Percentiles rank a stretch among this genome's conserved stretches.
Conservation (phyloP, 2,113 vertebrate genomes). For the Aegotheles bennettii region DNA sequence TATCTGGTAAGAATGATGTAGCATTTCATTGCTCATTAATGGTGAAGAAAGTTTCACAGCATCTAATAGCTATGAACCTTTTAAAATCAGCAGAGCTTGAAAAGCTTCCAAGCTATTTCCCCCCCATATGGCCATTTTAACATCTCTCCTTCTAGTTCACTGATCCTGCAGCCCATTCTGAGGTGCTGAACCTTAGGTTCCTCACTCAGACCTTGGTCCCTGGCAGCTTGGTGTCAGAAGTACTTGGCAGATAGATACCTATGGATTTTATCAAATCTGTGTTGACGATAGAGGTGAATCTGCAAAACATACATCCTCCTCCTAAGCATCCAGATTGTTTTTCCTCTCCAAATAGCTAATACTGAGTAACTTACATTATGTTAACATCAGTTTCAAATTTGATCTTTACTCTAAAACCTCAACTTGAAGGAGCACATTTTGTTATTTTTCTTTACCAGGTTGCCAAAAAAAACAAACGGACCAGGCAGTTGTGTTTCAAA, state of each 20-base stretch:
- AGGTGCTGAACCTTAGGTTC: not conserved
- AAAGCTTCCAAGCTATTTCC: not conserved
- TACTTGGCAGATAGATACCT: not conserved
- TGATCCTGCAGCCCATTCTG: not conserved
- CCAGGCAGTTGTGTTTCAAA: not conserved
- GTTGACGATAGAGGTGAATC: not conserved
- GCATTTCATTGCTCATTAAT: not conserved
- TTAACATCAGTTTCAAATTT: not conserved
- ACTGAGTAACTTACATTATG: not conserved
- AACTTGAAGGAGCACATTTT: not conserved
- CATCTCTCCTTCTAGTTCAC: not conserved
- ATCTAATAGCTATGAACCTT: not conserved
- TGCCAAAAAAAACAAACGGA: not conserved
- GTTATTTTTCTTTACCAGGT: not conserved
- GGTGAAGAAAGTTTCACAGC: not conserved
- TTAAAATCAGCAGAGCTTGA: not conserved
- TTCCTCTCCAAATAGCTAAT: not conserved
- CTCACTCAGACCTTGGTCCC: not conserved
- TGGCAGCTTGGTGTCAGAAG: not conserved
- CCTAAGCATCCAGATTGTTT: not conserved
- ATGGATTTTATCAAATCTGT: not conserved
- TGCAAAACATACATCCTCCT: not conserved
- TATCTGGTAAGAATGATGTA: not conserved
- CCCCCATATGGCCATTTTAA: not conserved
- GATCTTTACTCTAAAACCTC: not conserved